Base-by-base conservation (phyloP, 2,888 invertebrate genomes). In the Andrena praecox region DNA sequence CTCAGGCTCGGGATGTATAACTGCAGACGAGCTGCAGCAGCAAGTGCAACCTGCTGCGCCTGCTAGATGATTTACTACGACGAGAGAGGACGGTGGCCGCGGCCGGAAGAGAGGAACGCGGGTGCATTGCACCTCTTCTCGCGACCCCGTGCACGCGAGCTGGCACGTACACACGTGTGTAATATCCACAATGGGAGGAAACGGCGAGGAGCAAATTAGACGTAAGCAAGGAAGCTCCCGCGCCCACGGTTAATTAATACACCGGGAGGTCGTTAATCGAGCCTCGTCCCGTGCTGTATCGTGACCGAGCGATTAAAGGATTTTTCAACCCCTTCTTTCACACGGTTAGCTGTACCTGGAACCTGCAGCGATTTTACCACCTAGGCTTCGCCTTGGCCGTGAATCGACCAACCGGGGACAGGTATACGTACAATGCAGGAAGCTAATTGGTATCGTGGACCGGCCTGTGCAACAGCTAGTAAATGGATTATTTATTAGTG, bases 241-340 rank as follows among this genome's bases (percentile, higher is more conserved):
- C 87, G 87, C 88, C 81, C 88, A 88, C 88, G 85, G 85, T 81
- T 88, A 88, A 88, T 88, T 88, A 88, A 87, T 82, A 78, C 88
- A 76, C 29, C 73, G 59, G 81, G 24, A 69, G 71, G 42, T 84
- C 69, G 78, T 85, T 84, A 82, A 84, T 82, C 82, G 82, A 52
- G 67, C 42, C 80, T 16, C n/a, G 68, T 59, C 68, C 60, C 42
- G 52, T 42, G 52, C 50, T 62, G 27, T 72, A 76, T 71, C 80
- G 71, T 68, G 80, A 76, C 75, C 59, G 62, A 66, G 31, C 66
- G 75, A 71, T 80, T 63, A 75, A 63, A 68, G 52, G 60, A 80
- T 80, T 76, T 75, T 77, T 82, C 56, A 59, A 70, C 66, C 69
- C 72, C 56, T 48, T 79, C 50, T 66, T 82, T 82, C 75, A 66